A percentile compares a stretch with the other conserved stretches of the same genome.
These are phyloP conservation scores for Macrochelys suwanniensis DNA, from an alignment of 2,797 vertebrate species.

Conservation along the genomic window DNA sequence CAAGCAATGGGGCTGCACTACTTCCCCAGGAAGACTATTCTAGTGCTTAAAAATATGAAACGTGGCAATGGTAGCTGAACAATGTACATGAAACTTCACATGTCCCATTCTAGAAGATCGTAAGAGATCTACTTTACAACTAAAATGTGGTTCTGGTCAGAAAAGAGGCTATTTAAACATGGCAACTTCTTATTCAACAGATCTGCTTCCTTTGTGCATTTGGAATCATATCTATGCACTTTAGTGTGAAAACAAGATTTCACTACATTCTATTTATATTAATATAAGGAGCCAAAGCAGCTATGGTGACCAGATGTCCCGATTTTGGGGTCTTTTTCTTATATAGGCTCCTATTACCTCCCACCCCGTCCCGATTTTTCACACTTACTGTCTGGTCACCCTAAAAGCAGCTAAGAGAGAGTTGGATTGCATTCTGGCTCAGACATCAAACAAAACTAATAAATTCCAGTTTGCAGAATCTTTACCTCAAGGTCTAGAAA, in stretches of 20 bases:
- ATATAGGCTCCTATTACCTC: too few relatives aligned
- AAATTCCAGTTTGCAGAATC: background rate
- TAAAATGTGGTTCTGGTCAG: background rate
- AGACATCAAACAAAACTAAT: background rate
- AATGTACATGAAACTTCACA: background rate
- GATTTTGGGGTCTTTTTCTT: too few relatives aligned
- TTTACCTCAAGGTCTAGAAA: background rate
- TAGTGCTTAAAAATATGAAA: background rate
- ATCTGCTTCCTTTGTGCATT: background rate
- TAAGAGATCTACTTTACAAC: background rate
- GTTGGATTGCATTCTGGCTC: background rate
- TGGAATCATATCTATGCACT: background rate
- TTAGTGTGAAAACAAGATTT: conserved; percentile 26
- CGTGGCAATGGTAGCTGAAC: background rate
- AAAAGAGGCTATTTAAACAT: conserved; percentile 8
- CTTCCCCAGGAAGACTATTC: background rate
- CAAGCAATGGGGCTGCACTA: background rate
- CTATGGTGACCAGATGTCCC: background rate
- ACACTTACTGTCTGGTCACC: too few relatives aligned
- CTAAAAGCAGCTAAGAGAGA: background rate
- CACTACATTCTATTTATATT: background rate
- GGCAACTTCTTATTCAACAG: background rate
- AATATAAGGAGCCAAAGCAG: background rate
- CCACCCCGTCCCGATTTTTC: too few relatives aligned
- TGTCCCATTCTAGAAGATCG: background rate